Base-by-base conservation (phyloP, 1,140 invertebrate genomes). In the Drosophila auraria region DNA sequence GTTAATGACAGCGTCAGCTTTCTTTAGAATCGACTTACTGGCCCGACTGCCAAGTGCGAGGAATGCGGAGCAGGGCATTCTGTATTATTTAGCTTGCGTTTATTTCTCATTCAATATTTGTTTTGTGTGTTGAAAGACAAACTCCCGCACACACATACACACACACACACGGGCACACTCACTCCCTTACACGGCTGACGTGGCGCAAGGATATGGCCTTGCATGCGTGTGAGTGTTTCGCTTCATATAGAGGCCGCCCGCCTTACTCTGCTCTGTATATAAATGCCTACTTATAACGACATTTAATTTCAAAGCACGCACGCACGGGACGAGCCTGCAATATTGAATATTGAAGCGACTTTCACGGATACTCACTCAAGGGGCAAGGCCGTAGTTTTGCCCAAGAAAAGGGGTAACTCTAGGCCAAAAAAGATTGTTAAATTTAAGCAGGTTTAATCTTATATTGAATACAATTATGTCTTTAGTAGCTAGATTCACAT, bases 301-400 rank as follows among this genome's bases (percentile, higher is more conserved):
- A 90, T 90, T 90, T 90, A 90, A 90, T 90, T 90, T 90, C 86
- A 86, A 82, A 58, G 86, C 86, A 90, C 86, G 86, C 86, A 81
- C 78, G 64, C 70, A 73, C 51, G 62, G 71, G 42, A 71, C 72
- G 72, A 74, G 75, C 72, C 82, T 82, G 86, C 82, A 86, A 86
- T 90, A 90, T 87, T 89, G 73, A 87, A 87, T 90, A 90, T 82
- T 74, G 86, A 63, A 73, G 78, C 70, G 64, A 78, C 75, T 62
- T 33, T 33, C 64, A 70, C 33, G 68, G 54, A 51, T 60, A 50
- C 68, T 44, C 36, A 60, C 68, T 60, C 27, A 14, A 11, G 7
- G 5, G 4, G 5, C 70, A 73, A 17, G 68, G 68, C 38, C 33
- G 63, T 53, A 40, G 68, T 47, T 45, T 33, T 14, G 23, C 15